A percentile compares a stretch with the other conserved stretches of the same genome.
phyloP scores from a whole-genome alignment of 2,113 vertebrate genomes.

The Entosphenus tridentatus region DNA sequence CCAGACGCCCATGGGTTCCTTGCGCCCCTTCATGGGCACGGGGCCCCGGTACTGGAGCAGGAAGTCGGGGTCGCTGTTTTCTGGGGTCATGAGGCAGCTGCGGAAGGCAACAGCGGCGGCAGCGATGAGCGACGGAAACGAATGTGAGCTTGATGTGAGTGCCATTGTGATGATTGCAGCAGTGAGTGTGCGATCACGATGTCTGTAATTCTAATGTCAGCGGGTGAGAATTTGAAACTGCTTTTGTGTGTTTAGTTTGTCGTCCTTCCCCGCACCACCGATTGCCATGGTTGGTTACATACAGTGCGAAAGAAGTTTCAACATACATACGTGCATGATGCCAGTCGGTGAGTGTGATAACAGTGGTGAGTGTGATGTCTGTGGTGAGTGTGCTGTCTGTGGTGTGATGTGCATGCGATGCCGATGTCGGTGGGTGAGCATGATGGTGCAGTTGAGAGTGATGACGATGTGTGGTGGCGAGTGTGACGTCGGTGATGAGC shows the following conservation, averaged over 20 bases:
- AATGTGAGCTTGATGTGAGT: neutral
- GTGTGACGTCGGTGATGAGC: no score
- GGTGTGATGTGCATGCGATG: no score
- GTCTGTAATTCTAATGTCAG: neutral
- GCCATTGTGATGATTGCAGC: neutral
- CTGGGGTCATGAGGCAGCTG: slow-evolving; percentile 75
- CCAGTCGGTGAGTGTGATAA: no score
- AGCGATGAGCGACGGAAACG: neutral
- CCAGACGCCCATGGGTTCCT: slow-evolving; percentile 96
- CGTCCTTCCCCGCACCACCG: neutral
- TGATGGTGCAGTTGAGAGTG: no score
- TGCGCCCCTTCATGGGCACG: slow-evolving; percentile 91
- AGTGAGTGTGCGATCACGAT: neutral
- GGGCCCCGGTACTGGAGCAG: slow-evolving; percentile 66
- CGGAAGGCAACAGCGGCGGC: slow-evolving; percentile 7
- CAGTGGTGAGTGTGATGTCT: no score
- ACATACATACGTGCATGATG: no score
- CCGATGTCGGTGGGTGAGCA: no score
- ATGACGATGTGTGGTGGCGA: no score
- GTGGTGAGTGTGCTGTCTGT: no score
- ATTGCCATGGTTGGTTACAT: neutral
- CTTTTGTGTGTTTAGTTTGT: neutral
- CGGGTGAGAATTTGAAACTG: neutral
- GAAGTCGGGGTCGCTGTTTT: slow-evolving; percentile 84
- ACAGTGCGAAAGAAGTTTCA: no score